These are phyloP conservation scores for Stenoptilia bipunctidactyla DNA, from an alignment of 2,888 invertebrate species.

Conservation along the genomic window DNA sequence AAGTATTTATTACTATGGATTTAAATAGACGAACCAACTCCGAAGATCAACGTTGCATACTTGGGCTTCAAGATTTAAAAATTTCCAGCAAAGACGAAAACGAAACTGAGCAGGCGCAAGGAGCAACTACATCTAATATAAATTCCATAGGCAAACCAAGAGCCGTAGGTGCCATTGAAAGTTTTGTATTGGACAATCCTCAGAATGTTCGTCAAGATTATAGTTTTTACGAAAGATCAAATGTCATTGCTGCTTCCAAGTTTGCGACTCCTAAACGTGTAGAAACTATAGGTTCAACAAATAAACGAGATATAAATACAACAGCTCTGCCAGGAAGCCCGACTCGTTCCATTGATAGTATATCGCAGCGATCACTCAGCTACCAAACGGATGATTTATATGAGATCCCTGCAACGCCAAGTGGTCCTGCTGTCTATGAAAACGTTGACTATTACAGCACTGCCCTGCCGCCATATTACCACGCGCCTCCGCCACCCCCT, in stretches of 20 bases:
- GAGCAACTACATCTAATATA: conserved; percentile 43
- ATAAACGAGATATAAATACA: conserved; percentile 52
- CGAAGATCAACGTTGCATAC: conserved; percentile 58
- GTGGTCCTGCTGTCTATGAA: conserved; percentile 77
- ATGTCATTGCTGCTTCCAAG: conserved; percentile 82
- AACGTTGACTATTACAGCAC: conserved; percentile 84
- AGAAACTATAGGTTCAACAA: conserved; percentile 70
- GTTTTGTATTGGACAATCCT: conserved; percentile 72
- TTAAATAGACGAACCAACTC: conserved; percentile 49
- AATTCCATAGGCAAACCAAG: conserved; percentile 58
- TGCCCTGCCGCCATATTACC: conserved; percentile 74
- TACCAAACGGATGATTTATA: conserved; percentile 60
- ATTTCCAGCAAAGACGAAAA: conserved; percentile 61
- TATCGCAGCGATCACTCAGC: conserved; percentile 72
- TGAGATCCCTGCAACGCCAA: conserved; percentile 55
- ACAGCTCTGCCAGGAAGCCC: conserved; percentile 64
- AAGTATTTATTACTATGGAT: conserved; percentile 44
- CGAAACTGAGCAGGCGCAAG: conserved; percentile 65
- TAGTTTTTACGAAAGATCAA: conserved; percentile 76
- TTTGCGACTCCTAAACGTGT: conserved; percentile 83
- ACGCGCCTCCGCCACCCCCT: conserved; percentile 61
- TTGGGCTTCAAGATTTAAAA: conserved; percentile 66
- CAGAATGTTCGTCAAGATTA: conserved; percentile 57
- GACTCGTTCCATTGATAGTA: conserved; percentile 71
- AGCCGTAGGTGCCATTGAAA: conserved; percentile 75